Conservation (phyloP, 2,888 invertebrate species). For the Parnassius glacialis region DNA sequence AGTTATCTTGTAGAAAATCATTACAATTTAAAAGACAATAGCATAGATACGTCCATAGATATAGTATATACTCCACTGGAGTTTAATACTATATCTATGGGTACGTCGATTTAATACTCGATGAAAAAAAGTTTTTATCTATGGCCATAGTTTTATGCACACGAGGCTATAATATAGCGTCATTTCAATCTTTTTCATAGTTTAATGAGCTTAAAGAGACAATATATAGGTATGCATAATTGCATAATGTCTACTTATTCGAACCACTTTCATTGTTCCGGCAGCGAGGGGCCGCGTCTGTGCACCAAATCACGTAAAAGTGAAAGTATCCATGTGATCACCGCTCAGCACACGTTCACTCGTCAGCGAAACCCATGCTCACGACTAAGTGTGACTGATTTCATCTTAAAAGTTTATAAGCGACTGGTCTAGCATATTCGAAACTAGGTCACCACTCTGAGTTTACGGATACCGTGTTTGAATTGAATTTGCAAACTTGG, state of each 20-base stretch:
- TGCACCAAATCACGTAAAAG: slow-evolving; percentile 72
- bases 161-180: too few species aligned
- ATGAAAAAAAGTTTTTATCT: too few species aligned
- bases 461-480: slow-evolving; percentile 6
- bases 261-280: slow-evolving; percentile 70
- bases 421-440: slow-evolving; percentile 5
- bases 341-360: slow-evolving; percentile 32
- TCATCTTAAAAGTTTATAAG: slow-evolving; percentile 6
- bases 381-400: slow-evolving; percentile 6
- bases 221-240: slow-evolving; percentile 23
- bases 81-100: too few species aligned
- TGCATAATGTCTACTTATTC: slow-evolving; percentile 39
- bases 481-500: slow-evolving; percentile 16
- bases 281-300: slow-evolving; percentile 50
- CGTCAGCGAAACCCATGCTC: slow-evolving; percentile 30
- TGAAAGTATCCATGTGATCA: slow-evolving; percentile 71
- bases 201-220: slow-evolving; percentile 15
- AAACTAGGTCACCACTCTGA: slow-evolving; percentile 10
- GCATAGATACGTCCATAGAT: too few species aligned
- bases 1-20: too few species aligned
- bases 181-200: neutral
- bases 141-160: too few species aligned
- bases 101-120: too few species aligned
- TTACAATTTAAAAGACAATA: too few species aligned
- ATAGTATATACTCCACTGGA: too few species aligned